A percentile compares a stretch with the other conserved stretches of the same genome.
phyloP scores from a whole-genome alignment of 2,888 invertebrate species.

The Penaeus monodon region DNA sequence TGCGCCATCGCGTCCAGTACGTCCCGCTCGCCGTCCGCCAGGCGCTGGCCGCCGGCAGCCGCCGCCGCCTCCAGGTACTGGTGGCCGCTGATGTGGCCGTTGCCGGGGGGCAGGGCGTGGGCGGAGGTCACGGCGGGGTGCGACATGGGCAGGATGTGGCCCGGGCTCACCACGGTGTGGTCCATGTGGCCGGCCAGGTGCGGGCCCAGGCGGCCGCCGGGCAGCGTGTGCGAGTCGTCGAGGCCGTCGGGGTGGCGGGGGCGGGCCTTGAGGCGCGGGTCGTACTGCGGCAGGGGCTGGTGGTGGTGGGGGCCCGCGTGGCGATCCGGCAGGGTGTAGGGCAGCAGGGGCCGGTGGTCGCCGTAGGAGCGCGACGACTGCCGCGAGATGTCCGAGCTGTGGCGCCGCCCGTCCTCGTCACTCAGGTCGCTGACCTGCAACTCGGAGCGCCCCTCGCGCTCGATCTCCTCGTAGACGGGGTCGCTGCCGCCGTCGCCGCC shows the following conservation, averaged over 20 bases:
- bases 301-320: slow-evolving; percentile 51
- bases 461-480: slow-evolving; percentile 80
- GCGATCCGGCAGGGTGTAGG: slow-evolving; percentile 62
- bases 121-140: slow-evolving; percentile 56
- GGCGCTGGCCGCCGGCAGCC: slow-evolving; percentile 30
- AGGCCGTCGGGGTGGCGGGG: slow-evolving; percentile 43
- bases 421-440: slow-evolving; percentile 77
- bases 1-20: slow-evolving; percentile 46
- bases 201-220: slow-evolving; percentile 24
- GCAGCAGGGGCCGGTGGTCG: slow-evolving; percentile 84
- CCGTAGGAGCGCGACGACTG: slow-evolving; percentile 83
- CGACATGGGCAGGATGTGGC: slow-evolving; percentile 58
- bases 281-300: slow-evolving; percentile 38
- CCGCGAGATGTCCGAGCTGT: slow-evolving; percentile 78
- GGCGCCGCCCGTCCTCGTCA: slow-evolving; percentile 82
- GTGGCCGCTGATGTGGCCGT: slow-evolving; percentile 56
- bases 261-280: slow-evolving; percentile 57
- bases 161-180: slow-evolving; percentile 57
- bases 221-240: slow-evolving; percentile 47
- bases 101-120: slow-evolving; percentile 58
- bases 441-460: slow-evolving; percentile 66
- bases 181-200: slow-evolving; percentile 34
- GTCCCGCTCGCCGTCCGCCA: slow-evolving; percentile 41
- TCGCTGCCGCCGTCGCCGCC: slow-evolving; percentile 73
- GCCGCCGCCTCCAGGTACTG: slow-evolving; percentile 47